Percentiles rank a stretch among this genome's conserved stretches.
Evolutionary conservation across 2,888 invertebrate species (phyloP).

Genomic region (Coelinius sp.): DNA sequence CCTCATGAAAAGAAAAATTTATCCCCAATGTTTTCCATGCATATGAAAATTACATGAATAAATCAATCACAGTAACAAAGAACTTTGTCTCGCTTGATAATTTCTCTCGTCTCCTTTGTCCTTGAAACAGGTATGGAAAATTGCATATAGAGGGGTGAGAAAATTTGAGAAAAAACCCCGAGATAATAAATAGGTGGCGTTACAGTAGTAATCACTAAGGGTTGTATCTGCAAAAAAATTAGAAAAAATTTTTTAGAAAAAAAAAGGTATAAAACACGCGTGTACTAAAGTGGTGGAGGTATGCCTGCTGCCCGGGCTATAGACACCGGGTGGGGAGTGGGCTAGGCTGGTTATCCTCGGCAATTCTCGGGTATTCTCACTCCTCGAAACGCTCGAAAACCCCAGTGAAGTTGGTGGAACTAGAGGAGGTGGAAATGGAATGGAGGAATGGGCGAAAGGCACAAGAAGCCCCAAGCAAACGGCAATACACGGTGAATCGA

Average conservation of each 20-base stretch:
- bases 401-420: not conserved
- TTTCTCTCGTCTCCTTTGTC: too few relatives aligned
- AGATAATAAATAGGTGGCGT: not conserved
- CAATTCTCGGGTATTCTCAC: not conserved
- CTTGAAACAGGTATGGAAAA: too few relatives aligned
- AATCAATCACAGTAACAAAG: too few relatives aligned
- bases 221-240: not conserved
- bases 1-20: too few relatives aligned
- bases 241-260: not conserved
- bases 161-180: not conserved
- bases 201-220: not conserved
- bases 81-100: too few relatives aligned
- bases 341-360: not conserved
- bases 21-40: too few relatives aligned
- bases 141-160: too few relatives aligned
- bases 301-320: not conserved
- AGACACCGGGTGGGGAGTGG: not conserved
- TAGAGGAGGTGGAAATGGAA: slow-evolving; percentile 17
- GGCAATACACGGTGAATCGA: slow-evolving; percentile 5
- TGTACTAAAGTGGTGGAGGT: not conserved
- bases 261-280: not conserved
- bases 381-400: not conserved
- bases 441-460: slow-evolving; percentile 27
- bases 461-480: not conserved
- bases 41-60: too few relatives aligned